These are phyloP conservation scores for Oikopleura vanhoeffeni DNA, from an alignment of 23 tunicate species.

Conservation along the genomic window DNA sequence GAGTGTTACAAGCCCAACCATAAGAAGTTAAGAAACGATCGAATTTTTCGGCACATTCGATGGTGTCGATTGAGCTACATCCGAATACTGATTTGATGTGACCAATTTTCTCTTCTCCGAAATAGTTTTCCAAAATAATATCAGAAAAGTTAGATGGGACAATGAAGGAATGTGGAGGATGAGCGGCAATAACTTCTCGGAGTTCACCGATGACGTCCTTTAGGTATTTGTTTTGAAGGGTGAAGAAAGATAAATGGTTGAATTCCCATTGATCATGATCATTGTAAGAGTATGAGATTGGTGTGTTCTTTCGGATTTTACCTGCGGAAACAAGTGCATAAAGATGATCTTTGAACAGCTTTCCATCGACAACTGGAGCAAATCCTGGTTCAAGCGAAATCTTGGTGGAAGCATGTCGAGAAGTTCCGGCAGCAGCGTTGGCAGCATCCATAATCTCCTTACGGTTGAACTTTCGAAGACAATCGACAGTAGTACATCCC, in stretches of 20 bases:
- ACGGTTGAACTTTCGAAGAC: no score
- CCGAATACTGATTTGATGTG: not conserved
- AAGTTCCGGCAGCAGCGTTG: no score
- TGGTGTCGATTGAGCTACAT: not conserved
- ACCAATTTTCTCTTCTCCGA: not conserved
- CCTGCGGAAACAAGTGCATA: not conserved
- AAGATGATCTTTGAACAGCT: no score
- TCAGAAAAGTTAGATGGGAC: not conserved
- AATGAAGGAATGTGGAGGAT: not conserved
- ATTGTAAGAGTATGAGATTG: not conserved
- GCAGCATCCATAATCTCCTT: no score
- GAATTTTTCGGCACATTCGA: not conserved
- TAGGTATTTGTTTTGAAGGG: not conserved
- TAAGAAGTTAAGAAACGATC: not conserved
- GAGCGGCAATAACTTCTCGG: not conserved
- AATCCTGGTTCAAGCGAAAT: no score
- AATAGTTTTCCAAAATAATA: not conserved
- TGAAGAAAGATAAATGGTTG: not conserved
- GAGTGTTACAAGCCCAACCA: not conserved
- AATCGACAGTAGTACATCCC: no score
- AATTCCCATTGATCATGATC: not conserved
- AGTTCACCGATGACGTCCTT: not conserved
- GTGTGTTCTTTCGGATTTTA: not conserved
- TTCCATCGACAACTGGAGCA: no score
- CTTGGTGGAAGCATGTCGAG: no score